These are phyloP conservation scores for Epinephelus fuscoguttatus DNA, from an alignment of 2,113 vertebrate species.

Conservation along the genomic window DNA sequence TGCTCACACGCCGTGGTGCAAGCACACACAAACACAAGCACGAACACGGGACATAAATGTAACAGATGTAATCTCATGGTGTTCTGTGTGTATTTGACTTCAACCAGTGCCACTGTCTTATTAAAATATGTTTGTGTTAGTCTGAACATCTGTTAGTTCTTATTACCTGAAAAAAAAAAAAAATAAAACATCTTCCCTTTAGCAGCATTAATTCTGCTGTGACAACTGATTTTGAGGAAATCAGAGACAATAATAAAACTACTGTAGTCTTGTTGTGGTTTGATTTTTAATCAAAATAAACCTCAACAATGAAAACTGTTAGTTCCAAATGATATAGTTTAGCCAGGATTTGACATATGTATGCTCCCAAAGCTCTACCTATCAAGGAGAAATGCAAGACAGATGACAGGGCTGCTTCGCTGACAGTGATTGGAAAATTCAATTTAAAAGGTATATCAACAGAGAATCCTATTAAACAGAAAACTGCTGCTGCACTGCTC, in stretches of 20 bases:
- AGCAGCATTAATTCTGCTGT: neutral
- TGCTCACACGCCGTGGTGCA: neutral
- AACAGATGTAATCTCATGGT: constrained; percentile 32
- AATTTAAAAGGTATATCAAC: neutral
- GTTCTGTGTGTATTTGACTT: constrained; percentile 11
- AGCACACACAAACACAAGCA: constrained; percentile 15
- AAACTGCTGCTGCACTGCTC: neutral
- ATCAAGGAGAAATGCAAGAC: neutral
- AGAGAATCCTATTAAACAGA: neutral
- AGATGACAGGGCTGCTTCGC: neutral
- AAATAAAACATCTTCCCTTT: neutral
- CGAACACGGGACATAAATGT: neutral
- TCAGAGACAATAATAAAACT: neutral
- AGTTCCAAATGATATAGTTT: neutral
- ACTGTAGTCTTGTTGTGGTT: neutral
- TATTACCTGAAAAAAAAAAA: neutral
- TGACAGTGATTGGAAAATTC: neutral
- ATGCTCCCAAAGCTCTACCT: neutral
- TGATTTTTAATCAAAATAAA: neutral
- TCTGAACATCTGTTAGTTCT: neutral
- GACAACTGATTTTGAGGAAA: neutral
- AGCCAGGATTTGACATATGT: neutral
- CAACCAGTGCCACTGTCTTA: constrained; percentile 6
- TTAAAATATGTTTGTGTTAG: neutral
- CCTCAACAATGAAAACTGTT: neutral